Base-by-base conservation (phyloP, 2,113 vertebrate species). In the Lasiurus cinereus region DNA sequence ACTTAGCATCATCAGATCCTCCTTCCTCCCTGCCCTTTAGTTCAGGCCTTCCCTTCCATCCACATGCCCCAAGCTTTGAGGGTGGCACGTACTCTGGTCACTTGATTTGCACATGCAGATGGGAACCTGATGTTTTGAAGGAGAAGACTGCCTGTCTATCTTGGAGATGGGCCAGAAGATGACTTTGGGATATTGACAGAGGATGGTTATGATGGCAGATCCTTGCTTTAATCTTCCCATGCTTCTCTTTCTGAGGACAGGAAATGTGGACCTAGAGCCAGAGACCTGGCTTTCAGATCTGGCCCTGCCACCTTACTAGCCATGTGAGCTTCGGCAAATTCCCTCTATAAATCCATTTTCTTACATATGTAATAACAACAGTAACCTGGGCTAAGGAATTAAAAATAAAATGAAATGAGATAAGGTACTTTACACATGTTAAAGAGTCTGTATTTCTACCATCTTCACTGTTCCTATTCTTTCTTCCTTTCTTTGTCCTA, bases 121-220 rank as follows among this genome's bases (percentile, higher is more conserved):
- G 84, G 66, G 36, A 93, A 33, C 77, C 72, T 73, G 59, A 29
- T 39, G 67, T 76, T 90, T 90, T 36, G 69, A 89, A 93, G 85
- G 73, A 72, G 87, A 92, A 66, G 54, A 79, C 62, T 43, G 39
- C 29, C 83, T 66, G 4, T 48, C 50, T 69, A 2, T 80, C n/a
- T 59, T 80, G 31, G 77, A 96, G 39, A 56, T 6, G 62, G 29
- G 22, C 67, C 54, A 29, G 80, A 48, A 54, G 83, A n/a, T 66
- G 27, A 39, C 43, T 46, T 62, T 39, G 66, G 56, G 50, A 48
- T 62, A 67, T 0, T 52, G 50, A 59, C 8, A 82, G 62, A 78
- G 69, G n/a, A 22, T 33, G 27, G 11, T 79, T 15, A 39, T 29
- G 16, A 70, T 21, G n/a, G n/a, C 13, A 90, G 22, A 62, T 62